A percentile compares a stretch with the other conserved stretches of the same genome.
Conservation (phyloP, 2,113 vertebrate species). For the Tragelaphus strepsiceros region DNA sequence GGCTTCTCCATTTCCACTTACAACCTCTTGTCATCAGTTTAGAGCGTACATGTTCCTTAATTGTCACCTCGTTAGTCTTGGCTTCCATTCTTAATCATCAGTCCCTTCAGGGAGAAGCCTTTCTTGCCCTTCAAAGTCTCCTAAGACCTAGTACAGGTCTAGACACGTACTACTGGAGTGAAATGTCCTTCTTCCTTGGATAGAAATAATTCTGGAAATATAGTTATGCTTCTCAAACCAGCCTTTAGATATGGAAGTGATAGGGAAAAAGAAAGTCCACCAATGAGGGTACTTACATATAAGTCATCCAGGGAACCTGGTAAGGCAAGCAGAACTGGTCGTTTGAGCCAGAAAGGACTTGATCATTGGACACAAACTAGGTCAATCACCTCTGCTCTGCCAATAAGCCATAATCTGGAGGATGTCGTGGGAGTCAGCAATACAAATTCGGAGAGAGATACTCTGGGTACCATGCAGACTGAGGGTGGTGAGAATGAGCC, state of each 20-base stretch:
- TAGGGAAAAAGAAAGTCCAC: not conserved
- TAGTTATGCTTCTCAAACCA: not conserved
- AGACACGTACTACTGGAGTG: not conserved
- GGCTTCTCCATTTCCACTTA: not conserved
- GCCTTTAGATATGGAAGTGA: not conserved
- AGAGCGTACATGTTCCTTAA: not conserved
- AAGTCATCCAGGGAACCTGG: not conserved
- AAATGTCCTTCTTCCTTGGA: not conserved
- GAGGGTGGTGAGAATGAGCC: not conserved
- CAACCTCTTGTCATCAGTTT: not conserved
- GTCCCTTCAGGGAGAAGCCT: not conserved
- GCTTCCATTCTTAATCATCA: not conserved
- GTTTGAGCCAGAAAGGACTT: not conserved
- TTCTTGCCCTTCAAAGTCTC: not conserved
- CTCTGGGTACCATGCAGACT: not conserved
- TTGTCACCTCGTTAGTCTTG: not conserved
- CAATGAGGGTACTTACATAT: rapidly evolving
- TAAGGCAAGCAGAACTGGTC: not conserved
- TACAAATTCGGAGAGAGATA: not conserved
- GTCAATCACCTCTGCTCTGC: not conserved
- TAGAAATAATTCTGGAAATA: not conserved
- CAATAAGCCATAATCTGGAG: not conserved
- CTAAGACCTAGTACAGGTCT: not conserved
- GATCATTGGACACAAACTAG: not conserved
- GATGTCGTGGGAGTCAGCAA: not conserved